Evolutionary conservation across 2,888 invertebrate genomes (phyloP), one percentile per base, ranked within the genome.

Genomic region (Agriopis marginaria): DNA sequence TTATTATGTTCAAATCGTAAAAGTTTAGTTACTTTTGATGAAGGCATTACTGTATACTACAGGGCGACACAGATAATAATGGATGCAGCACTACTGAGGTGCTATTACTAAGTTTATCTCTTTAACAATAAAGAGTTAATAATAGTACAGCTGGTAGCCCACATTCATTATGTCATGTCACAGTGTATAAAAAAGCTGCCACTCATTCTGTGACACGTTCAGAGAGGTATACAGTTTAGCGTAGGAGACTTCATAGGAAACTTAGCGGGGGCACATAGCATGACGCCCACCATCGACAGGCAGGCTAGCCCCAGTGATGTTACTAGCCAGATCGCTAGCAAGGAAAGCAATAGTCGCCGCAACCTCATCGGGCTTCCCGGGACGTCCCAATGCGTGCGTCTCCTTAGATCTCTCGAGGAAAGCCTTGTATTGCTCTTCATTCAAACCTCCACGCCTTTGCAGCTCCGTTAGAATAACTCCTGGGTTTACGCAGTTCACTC

Each of bases 211-310:
- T n/a, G n/a, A 5, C n/a, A 42, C 10, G 42, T 59, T 47, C 45
- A 23, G 58, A 59, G 32, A 7, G 45, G 7, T 32, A 17, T 45
- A 45, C 44, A 32, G 5, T 32, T 32, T 47, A 45, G 45, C 3
- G 9, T 7, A 17, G 23, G 12, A 42, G 4, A 10, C 14, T 17
- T 50, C 8, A 56, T 10, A 17, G 14, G 14, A 23, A 42, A 50
- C 10, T 95, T 96, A 98, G 82, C 99, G 96, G 10, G 99, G 98
- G 82, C 99, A 99, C 97, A 98, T 97, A 7, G 97, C 97, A 89
- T 98, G 98, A 58, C 99, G 95, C 0, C 99, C 99, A 32, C 99
- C 99, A 89, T 99, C 99, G 0, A 99, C 97, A 0, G 98, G 97
- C 39, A 99, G 79, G 68, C 96, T 97, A 7, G 96, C 97, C 5